These are phyloP conservation scores for Numenius arquata DNA, from an alignment of 2,113 vertebrate species.

Conservation along the genomic window DNA sequence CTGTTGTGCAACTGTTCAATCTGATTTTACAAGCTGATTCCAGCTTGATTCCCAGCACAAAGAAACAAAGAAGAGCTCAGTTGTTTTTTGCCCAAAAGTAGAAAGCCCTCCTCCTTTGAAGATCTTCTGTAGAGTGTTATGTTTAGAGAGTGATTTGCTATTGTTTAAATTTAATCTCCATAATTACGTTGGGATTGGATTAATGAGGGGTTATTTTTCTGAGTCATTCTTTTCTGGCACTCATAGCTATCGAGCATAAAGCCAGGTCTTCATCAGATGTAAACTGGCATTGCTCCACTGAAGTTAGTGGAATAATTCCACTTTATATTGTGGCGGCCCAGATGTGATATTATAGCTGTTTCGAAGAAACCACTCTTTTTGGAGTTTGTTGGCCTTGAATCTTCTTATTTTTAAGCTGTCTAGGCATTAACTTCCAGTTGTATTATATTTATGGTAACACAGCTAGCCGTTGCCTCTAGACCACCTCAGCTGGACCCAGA, in stretches of 20 bases:
- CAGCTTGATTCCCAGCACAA: slow-evolving; percentile 35
- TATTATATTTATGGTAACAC: neutral
- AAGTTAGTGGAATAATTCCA: slow-evolving; percentile 9
- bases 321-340: neutral
- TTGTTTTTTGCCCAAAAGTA: slow-evolving; percentile 3
- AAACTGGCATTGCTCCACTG: neutral
- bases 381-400: neutral
- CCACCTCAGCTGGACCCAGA: neutral
- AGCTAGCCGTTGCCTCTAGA: neutral
- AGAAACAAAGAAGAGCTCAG: slow-evolving; percentile 37
- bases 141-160: slow-evolving; percentile 33
- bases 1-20: slow-evolving; percentile 53
- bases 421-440: neutral
- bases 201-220: slow-evolving; percentile 43
- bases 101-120: slow-evolving; percentile 19
- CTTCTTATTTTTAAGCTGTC: neutral
- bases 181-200: slow-evolving; percentile 35
- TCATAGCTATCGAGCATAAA: neutral
- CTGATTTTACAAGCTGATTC: slow-evolving; percentile 33
- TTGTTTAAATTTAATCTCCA: slow-evolving; percentile 55
- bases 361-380: neutral
- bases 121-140: neutral
- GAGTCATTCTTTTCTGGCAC: slow-evolving; percentile 43
- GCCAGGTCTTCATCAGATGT: neutral
- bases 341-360: neutral